Conservation (phyloP, 1,140 invertebrate genomes). For the Diachasmimorpha longicaudata region DNA sequence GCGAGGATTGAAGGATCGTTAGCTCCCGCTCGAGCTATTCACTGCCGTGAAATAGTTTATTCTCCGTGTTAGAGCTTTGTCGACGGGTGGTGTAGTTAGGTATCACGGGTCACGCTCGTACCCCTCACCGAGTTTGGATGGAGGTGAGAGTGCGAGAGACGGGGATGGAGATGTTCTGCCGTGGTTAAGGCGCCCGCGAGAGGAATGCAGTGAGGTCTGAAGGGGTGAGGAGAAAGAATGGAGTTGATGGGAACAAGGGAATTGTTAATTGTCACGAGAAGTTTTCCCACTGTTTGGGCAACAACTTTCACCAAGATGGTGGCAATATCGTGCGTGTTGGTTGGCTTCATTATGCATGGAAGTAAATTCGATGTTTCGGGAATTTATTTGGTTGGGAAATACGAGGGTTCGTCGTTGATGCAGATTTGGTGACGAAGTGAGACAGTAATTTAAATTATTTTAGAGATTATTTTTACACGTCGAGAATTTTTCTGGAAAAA, state of each 20-base stretch:
- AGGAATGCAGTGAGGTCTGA: neutral
- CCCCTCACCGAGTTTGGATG: neutral
- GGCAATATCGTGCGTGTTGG: neutral
- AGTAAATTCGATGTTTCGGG: too few relatives aligned
- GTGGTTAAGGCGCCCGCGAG: neutral
- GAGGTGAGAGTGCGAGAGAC: neutral
- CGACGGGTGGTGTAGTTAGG: constrained; percentile 20
- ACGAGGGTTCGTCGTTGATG: too few relatives aligned
- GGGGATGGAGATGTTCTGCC: too few relatives aligned
- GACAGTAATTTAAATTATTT: too few relatives aligned
- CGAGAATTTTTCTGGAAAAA: too few relatives aligned
- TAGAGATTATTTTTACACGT: too few relatives aligned
- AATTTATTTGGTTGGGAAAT: too few relatives aligned
- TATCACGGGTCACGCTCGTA: constrained; percentile 19
- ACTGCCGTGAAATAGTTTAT: constrained; percentile 21
- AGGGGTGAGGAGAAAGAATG: neutral
- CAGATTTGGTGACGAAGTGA: too few relatives aligned
- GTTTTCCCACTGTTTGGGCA: neutral
- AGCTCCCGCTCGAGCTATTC: constrained; percentile 28
- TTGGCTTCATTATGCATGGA: neutral
- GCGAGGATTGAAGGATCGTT: constrained; percentile 24
- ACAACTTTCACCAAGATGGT: neutral
- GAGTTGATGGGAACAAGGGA: neutral
- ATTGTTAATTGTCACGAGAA: constrained; percentile 23
- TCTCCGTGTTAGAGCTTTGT: neutral